These are phyloP conservation scores for Leptopilina boulardi DNA, from an alignment of 1,140 invertebrate genomes.

Conservation along the genomic window DNA sequence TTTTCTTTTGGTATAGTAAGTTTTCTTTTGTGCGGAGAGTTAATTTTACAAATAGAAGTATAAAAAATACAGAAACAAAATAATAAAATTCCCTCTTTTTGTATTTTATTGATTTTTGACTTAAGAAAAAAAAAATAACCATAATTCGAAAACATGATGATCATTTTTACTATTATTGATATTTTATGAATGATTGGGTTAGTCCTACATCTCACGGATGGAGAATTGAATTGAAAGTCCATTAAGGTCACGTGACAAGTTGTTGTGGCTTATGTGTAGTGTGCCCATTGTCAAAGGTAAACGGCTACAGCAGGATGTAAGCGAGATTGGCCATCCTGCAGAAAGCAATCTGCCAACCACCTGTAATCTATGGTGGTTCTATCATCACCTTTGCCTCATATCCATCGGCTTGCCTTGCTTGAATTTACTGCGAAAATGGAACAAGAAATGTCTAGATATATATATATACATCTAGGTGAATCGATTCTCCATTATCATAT, in stretches of 20 bases:
- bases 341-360: conserved; percentile 52
- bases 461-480: background rate
- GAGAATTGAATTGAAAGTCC: conserved; percentile 65
- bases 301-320: conserved; percentile 37
- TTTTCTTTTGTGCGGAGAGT: no score
- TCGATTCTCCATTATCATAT: conserved; percentile 23
- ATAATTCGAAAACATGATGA: background rate
- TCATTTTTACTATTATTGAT: no score
- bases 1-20: no score
- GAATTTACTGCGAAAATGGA: conserved; percentile 4
- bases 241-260: conserved; percentile 64
- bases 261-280: conserved; percentile 57
- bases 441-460: conserved; percentile 16
- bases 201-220: conserved; percentile 15
- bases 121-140: background rate
- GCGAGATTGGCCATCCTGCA: conserved; percentile 28
- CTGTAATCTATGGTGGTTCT: conserved; percentile 49
- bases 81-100: no score
- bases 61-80: no score
- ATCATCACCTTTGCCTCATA: conserved; percentile 15
- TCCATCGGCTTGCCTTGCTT: conserved; percentile 6
- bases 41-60: no score
- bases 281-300: conserved; percentile 60
- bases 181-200: conserved; percentile 6
- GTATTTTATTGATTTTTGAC: no score